phyloP scores from a whole-genome alignment of 1,140 invertebrate species.

The Panulirus ornatus region DNA sequence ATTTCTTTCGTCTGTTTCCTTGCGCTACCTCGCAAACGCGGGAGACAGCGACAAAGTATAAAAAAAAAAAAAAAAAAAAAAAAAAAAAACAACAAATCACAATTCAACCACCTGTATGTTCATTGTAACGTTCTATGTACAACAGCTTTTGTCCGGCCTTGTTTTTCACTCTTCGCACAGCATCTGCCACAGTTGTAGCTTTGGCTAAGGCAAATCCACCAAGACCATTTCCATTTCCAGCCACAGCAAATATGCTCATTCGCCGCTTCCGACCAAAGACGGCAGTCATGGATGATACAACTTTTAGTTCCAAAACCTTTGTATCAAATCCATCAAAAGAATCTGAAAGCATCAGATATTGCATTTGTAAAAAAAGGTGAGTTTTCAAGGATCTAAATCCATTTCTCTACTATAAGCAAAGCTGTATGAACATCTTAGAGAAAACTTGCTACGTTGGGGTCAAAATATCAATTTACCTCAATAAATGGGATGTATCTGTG shows the following conservation, averaged over 20 bases:
- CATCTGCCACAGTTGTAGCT: conserved; percentile 80
- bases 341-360: too few species aligned
- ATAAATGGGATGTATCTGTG: too few species aligned
- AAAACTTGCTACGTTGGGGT: too few species aligned
- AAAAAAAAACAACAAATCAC: too few species aligned
- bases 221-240: conserved; percentile 93
- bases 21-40: too few species aligned
- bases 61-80: too few species aligned
- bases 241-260: conserved; percentile 86
- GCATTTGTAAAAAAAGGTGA: conserved; percentile 1
- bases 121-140: conserved; percentile 88
- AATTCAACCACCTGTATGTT: conserved; percentile 85
- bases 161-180: conserved; percentile 89
- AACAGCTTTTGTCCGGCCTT: conserved; percentile 91
- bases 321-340: conserved; percentile 93
- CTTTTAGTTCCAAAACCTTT: conserved; percentile 88
- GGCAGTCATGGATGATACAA: conserved; percentile 90
- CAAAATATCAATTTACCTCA: too few species aligned
- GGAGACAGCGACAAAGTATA: too few species aligned
- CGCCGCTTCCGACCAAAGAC: conserved; percentile 87
- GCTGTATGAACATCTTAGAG: too few species aligned
- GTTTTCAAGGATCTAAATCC: conserved; percentile 55
- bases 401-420: too few species aligned
- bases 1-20: too few species aligned
- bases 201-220: conserved; percentile 89